Base-by-base conservation (phyloP, 1,140 invertebrate genomes). In the Megalonaias nervosa region DNA sequence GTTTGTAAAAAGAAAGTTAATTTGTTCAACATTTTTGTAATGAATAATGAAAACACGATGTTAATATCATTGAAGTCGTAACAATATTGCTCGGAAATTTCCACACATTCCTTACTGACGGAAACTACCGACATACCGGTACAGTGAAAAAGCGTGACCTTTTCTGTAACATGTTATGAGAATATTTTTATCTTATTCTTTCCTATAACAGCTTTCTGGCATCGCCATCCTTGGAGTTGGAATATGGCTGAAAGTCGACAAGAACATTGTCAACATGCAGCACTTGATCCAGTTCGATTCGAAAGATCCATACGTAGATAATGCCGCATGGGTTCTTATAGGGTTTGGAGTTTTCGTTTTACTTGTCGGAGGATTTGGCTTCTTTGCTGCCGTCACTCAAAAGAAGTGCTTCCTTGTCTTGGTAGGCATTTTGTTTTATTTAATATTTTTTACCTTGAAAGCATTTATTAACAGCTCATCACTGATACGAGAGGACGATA, bases 331-430 rank as follows among this genome's bases (percentile, higher is more conserved):
- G 58, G 83, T 96, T 70, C 91, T 97, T 74, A 92, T 98, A 74
- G 93, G 93, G 19, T 93, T 94, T 68, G 97, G 96, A 12, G 90
- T 93, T 26, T 87, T 97, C 26, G 94, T 97, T 85, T 93, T 97
- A 65, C 90, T 96, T 60, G 94, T 97, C 31, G 94, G 96, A 3
- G 94, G 97, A 88, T 93, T 97, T 66, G 97, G 97, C 70, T 97
- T 96, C 89, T 96, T 95, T 87, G 97, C 96, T 58, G 95, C 96
- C 6, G 93, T 95, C 64, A 79, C 76, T n/a, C 75, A 68, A 13
- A 93, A 94, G 77, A 95, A 97, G 90, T 96, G 95, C 89, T 93
- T 96, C 92, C 92, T 98, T 6, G 93, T 93, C 38, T 91, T 94
- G 84, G 95, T 95, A 92, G 67, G 75, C 80, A 65, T 67, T 17